These are phyloP conservation scores for Nectonema munidae DNA, from an alignment of 2,888 invertebrate genomes.

Conservation along the genomic window DNA sequence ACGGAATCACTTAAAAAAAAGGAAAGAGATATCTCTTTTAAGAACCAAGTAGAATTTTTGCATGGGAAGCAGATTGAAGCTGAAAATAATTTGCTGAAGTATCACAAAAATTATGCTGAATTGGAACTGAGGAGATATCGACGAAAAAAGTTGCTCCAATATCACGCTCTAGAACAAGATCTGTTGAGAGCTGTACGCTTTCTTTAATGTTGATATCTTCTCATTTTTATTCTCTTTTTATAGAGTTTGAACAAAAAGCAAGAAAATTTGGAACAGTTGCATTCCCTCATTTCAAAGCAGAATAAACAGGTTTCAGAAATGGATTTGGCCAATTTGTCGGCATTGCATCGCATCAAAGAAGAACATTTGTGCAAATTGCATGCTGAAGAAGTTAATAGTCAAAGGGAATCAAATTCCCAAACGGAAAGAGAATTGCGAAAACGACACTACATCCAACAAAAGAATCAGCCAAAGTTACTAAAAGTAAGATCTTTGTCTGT, in stretches of 20 bases:
- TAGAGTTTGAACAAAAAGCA: constrained; percentile 75
- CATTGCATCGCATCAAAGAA: constrained; percentile 39
- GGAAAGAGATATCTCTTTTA: not conserved
- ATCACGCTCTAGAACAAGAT: constrained; percentile 60
- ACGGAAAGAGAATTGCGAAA: constrained; percentile 69
- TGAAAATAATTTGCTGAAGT: constrained; percentile 48
- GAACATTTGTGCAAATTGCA: constrained; percentile 18
- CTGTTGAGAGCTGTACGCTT: constrained; percentile 42
- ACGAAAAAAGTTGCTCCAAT: constrained; percentile 49
- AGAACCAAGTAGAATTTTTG: too few species aligned
- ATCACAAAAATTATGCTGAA: constrained; percentile 60
- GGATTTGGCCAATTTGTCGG: constrained; percentile 71
- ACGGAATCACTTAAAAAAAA: not conserved
- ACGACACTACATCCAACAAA: constrained; percentile 74
- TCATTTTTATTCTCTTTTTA: constrained; percentile 17
- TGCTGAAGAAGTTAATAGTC: constrained; percentile 20
- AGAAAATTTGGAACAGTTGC: constrained; percentile 70
- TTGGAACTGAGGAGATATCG: constrained; percentile 64
- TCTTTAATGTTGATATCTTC: not conserved
- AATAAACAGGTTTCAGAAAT: constrained; percentile 84
- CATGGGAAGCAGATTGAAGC: constrained; percentile 63
- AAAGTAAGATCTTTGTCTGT: too few species aligned
- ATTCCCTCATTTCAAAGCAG: constrained; percentile 61
- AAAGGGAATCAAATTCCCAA: constrained; percentile 56
- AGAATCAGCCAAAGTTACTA: constrained; percentile 90